phyloP scores from a whole-genome alignment of 2,888 invertebrate genomes.

The Hofmannophila pseudospretella region DNA sequence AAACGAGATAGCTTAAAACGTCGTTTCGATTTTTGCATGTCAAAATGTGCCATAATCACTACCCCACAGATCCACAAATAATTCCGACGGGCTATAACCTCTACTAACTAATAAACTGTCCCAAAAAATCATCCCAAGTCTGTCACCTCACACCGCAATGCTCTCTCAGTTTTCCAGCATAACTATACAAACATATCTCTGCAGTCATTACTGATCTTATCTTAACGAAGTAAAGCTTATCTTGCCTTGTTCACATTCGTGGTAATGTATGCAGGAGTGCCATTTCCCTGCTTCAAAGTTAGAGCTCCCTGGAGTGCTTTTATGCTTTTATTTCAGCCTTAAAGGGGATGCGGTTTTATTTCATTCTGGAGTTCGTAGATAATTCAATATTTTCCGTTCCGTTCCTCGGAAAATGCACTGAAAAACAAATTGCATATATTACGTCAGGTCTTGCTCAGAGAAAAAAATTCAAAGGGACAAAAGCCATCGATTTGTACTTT shows the following conservation, averaged over 20 bases:
- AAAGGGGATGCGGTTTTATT: slow-evolving; percentile 24
- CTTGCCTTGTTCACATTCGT: slow-evolving; percentile 16
- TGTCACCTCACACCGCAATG: slow-evolving; percentile 5
- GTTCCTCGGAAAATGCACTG: no score
- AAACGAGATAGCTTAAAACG: no score
- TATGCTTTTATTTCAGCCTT: slow-evolving; percentile 27
- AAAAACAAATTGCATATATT: no score
- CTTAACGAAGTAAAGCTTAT: slow-evolving; percentile 13
- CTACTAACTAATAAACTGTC: no score
- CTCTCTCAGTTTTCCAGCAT: slow-evolving; percentile 11
- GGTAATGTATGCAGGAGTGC: slow-evolving; percentile 14
- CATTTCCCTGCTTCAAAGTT: slow-evolving; percentile 21
- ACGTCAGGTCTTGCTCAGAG: no score
- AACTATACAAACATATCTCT: slow-evolving; percentile 15
- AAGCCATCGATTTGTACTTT: no score
- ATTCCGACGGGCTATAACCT: no score
- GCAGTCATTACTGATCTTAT: slow-evolving; percentile 14
- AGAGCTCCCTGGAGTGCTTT: slow-evolving; percentile 35
- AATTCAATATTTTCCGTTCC: not conserved
- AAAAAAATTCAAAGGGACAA: no score
- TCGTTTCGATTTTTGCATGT: no score
- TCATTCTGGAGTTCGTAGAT: slow-evolving; percentile 1
- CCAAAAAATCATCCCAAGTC: not conserved
- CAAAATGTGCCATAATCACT: no score
- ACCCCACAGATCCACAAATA: no score